A percentile compares a stretch with the other conserved stretches of the same genome.
Evolutionary conservation across 2,113 vertebrate species (phyloP).

Genomic region (Neopipo cinnamomea): DNA sequence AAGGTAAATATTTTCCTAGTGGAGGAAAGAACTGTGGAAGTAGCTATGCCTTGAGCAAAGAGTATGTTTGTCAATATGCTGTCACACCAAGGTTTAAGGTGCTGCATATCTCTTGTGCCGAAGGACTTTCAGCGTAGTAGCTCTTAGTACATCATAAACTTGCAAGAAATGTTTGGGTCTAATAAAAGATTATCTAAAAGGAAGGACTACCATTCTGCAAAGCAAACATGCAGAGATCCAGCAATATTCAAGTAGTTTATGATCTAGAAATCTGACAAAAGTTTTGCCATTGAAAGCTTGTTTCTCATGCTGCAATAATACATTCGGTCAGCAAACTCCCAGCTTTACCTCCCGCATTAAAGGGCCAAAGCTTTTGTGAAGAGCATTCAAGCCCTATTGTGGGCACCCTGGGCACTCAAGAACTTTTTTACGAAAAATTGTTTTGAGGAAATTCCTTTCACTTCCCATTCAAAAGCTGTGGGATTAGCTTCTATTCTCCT

Average conservation of each 20-base stretch:
- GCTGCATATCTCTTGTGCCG: neutral
- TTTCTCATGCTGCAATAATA: neutral
- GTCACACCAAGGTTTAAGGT: neutral
- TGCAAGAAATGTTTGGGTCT: neutral
- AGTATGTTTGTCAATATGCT: neutral
- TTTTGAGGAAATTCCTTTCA: neutral
- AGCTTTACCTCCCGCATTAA: neutral
- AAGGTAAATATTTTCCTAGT: neutral
- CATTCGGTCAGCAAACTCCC: neutral
- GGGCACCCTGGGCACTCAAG: neutral
- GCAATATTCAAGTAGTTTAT: neutral
- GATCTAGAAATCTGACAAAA: neutral
- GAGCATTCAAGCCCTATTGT: neutral
- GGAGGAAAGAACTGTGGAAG: neutral
- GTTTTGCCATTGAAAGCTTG: neutral
- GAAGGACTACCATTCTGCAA: neutral
- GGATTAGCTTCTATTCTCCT: neutral
- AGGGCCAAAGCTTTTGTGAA: neutral
- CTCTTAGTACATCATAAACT: neutral
- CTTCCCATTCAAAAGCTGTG: neutral
- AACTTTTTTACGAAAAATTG: neutral
- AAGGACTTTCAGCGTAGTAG: rapidly evolving
- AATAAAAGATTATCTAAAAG: neutral
- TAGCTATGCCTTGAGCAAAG: neutral
- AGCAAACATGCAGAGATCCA: neutral